Conservation (phyloP, 2,888 invertebrate species). For the Hemicrepidius hirtus region DNA sequence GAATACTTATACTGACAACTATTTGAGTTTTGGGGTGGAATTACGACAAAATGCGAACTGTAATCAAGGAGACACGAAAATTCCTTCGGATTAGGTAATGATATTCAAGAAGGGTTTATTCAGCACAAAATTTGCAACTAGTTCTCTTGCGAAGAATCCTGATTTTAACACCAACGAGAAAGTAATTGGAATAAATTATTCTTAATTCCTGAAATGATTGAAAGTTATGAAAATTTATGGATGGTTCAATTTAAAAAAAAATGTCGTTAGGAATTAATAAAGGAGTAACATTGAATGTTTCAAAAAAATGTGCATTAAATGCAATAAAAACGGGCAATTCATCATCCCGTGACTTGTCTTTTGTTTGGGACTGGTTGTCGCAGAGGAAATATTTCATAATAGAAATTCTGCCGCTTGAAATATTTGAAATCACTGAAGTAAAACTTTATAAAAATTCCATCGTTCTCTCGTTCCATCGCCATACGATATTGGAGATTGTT, state of each 20-base stretch:
- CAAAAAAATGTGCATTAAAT: too few species aligned
- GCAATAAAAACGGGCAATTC: background rate
- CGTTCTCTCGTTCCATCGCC: constrained; percentile 5
- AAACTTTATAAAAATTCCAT: constrained; percentile 39
- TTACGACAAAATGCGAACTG: background rate
- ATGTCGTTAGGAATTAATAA: too few species aligned
- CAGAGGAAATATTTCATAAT: constrained; percentile 21
- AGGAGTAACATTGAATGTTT: too few species aligned
- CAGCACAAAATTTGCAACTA: constrained; percentile 22
- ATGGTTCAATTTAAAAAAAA: too few species aligned
- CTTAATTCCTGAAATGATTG: background rate
- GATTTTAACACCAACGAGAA: background rate
- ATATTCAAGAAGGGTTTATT: background rate
- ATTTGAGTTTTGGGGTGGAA: background rate
- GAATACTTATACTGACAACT: too few species aligned
- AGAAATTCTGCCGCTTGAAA: constrained; percentile 18
- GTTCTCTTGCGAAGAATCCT: background rate
- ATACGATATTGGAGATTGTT: constrained; percentile 41
- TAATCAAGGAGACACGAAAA: background rate
- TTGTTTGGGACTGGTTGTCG: background rate
- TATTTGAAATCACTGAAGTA: constrained; percentile 22
- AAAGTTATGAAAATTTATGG: too few species aligned
- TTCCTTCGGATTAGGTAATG: constrained; percentile 1
- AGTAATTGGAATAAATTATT: background rate
- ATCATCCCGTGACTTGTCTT: background rate